Evolutionary conservation across 2,113 vertebrate genomes (phyloP), one percentile per base, ranked within the genome.

Genomic region (Typhlomys cinereus): DNA sequence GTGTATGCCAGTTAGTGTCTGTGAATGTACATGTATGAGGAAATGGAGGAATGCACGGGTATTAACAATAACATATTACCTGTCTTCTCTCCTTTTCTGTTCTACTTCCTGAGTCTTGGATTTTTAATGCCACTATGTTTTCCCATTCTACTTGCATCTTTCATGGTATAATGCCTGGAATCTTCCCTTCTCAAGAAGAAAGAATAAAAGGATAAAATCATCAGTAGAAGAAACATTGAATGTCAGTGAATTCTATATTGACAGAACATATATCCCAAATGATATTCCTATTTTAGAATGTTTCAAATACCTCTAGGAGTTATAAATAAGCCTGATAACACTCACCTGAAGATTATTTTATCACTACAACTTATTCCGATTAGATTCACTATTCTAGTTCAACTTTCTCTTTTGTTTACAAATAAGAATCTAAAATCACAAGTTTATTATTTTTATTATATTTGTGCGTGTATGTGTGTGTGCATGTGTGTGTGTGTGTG

Each of bases 291-390:
- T 67, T 69, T 92, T 62, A 62, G 4, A 11, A 12, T 79, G 2
- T 4, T 86, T 89, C 64, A 89, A 52, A 79, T 50, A 70, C 52
- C 50, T 17, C 29, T 15, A 76, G 14, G 18, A 66, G 27, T 50
- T 82, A 62, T 14, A 84, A 80, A 74, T 69, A 64, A 57, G 34
- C 21, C 23, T 5, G 79, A 36, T 70, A 12, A 7, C 25, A 70
- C 14, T 74, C 15, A 64, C 23, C 62, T 41, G 20, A 76, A 66
- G 11, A 5, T 0, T 31, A 15, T 52, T 62, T 94, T 76, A 41
- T n/a, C 62, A 91, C 69, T 74, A 15, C 76, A 79, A 92, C 92
- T 48, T 67, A 54, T 59, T 46, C 76, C 64, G 9, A 21, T 13
- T 12, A 67, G 25, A 5, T 75, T 95, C 18, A 80, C n/a, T 9